Evolutionary conservation across 2,888 invertebrate genomes (phyloP), one percentile per base, ranked within the genome.

Genomic region (Hydrotaea diabolus): DNA sequence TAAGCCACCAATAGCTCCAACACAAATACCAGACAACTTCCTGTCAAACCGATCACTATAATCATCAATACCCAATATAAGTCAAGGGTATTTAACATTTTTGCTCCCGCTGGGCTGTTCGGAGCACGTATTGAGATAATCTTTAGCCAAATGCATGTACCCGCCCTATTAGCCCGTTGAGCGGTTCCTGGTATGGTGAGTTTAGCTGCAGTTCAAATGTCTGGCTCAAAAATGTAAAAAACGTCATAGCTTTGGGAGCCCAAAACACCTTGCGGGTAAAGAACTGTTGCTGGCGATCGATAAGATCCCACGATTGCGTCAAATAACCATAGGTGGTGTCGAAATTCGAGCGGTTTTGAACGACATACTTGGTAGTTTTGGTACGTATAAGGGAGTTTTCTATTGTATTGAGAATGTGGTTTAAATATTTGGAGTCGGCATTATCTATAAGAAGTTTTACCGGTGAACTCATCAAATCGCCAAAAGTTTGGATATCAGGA

Each of bases 241-340:
- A 11, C 8, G 7, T 19, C 49, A 82, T 53, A n/a, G 19, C 15
- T 11, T 43, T 5, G 1, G 53, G n/a, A 7, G 26, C 11, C 13
- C 77, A 77, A 73, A 85, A 85, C 4, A 80, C 8, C 53, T 72
- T 62, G 4, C 57, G 55, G 0, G 4, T 21, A n/a, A 57, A 55
- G 23, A n/a, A 43, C 5, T 53, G 26, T 46, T 84, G 84, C n/a
- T 71, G 75, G 13, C 36, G 7, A 2, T 23, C 31, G 13, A 78
- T 46, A 11, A 84, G n/a, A 17, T 71, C 15, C 81, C 84, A 84
- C 0, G 75, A 46, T 9, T 53, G 23, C 0, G 81, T 15, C 0
- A 62, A n/a, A 36, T 82, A 85, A n/a, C 71, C 80, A 19, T 77
- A 46, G 9, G 77, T n/a, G 0, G 85, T 82, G 23, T 85, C 77